phyloP scores from a whole-genome alignment of 2,113 vertebrate species.

The Leucoraja erinaceus region DNA sequence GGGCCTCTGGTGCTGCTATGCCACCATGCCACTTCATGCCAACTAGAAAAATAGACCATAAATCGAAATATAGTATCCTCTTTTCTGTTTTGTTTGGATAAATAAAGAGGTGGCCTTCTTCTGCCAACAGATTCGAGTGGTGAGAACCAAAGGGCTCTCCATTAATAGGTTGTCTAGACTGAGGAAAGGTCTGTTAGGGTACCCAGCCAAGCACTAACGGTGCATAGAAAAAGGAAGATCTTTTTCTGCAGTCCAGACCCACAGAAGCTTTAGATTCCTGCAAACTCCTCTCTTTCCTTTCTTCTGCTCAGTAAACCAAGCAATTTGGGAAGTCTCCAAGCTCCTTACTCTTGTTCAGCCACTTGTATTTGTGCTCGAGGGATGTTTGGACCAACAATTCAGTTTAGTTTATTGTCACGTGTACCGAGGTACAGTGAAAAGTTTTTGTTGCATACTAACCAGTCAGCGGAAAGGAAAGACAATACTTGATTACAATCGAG shows the following conservation, averaged over 20 bases:
- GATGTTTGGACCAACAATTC: background rate
- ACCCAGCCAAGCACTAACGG: background rate
- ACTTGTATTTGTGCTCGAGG: background rate
- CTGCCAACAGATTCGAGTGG: background rate
- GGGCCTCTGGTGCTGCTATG: too few species aligned
- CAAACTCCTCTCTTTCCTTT: background rate
- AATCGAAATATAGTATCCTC: background rate
- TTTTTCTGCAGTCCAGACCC: background rate
- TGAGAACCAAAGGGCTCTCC: background rate
- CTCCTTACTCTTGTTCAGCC: background rate
- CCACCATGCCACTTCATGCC: too few species aligned
- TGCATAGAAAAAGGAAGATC: background rate
- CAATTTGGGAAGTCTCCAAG: background rate
- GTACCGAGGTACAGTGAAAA: too few species aligned
- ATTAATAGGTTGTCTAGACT: background rate
- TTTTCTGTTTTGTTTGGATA: background rate
- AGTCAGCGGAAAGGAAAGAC: too few species aligned
- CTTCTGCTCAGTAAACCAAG: background rate
- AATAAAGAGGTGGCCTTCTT: background rate
- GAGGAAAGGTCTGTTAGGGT: background rate
- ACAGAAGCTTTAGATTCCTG: background rate
- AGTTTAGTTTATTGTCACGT: too few species aligned
- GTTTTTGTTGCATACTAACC: too few species aligned
- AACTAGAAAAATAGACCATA: background rate
- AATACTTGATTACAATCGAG: too few species aligned